Evolutionary conservation across 2,113 vertebrate genomes (phyloP).

Genomic region (Cochlearius cochlearius): DNA sequence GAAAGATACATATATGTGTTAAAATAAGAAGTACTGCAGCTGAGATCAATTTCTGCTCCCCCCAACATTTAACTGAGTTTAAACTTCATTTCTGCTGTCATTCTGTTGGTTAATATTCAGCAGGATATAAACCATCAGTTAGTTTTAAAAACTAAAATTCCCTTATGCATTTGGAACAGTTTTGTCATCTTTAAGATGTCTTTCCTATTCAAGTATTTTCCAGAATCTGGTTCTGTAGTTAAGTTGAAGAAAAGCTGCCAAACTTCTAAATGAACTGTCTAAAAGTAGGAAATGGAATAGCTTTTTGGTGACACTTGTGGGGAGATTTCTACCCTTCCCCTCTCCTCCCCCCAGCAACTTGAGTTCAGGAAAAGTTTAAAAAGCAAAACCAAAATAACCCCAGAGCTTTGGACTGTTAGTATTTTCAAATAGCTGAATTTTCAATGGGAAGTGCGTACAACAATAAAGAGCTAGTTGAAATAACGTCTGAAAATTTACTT

Average conservation of each 20-base stretch:
- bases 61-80: neutral
- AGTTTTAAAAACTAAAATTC: neutral
- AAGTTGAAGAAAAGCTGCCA: neutral
- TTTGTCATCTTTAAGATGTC: neutral
- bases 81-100: neutral
- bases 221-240: neutral
- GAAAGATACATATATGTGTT: neutral
- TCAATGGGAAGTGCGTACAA: neutral
- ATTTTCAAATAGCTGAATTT: neutral
- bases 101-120: neutral
- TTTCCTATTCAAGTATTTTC: neutral
- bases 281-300: neutral
- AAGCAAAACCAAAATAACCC: neutral
- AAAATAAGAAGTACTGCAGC: neutral
- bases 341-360: neutral
- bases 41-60: neutral
- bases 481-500: neutral
- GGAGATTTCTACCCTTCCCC: neutral
- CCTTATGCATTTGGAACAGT: neutral
- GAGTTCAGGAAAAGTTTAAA: neutral
- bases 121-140: neutral
- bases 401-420: neutral
- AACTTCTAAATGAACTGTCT: neutral
- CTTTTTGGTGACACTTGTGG: neutral
- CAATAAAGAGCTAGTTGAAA: neutral